Evolutionary conservation across 2,888 invertebrate genomes (phyloP), one percentile per base, ranked within the genome.

Genomic region (Erynnis tages): DNA sequence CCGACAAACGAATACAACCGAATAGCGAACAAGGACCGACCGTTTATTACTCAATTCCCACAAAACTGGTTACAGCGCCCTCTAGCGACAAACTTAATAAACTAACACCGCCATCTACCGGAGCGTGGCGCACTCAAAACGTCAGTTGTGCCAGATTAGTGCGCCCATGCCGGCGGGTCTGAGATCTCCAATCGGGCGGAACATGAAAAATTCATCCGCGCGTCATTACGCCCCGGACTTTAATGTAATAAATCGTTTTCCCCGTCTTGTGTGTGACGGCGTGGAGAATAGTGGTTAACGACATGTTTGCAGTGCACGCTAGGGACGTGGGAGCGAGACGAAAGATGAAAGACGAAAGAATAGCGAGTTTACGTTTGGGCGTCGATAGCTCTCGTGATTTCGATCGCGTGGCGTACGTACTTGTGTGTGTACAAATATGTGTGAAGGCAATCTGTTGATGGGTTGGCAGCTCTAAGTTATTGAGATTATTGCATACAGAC

Each of bases 231-330:
- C 47, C 45, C 57, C 53, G 49, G 62, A 57, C 60, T 67, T 67
- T 65, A 71, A 69, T 67, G 64, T 71, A 67, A 77, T 71, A 76
- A 74, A 77, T 76, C 60, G 70, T 67, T 50, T 59, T 65, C 32
- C 59, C 40, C 54, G 29, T 50, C 64, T 6, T 75, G 77, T 54
- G 38, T 13, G 53, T 60, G 73, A 72, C 76, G 62, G 66, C 56
- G 55, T 55, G 61, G 25, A 45, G 46, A 53, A 44, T 44, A 27
- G 40, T 21, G 37, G 30, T 32, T 49, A 50, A 50, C 49, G 49
- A 50, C 49, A 43, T 50, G 34, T 40, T 21, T 49, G 23, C 23
- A 23, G 34, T 35, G 16, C n/a, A n/a, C n/a, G n/a, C n/a, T n/a
- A n/a, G n/a, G n/a, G n/a, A n/a, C n/a, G n/a, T n/a, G n/a, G n/a